Conservation (phyloP, 2,888 invertebrate species). For the Creontiades dilutus region DNA sequence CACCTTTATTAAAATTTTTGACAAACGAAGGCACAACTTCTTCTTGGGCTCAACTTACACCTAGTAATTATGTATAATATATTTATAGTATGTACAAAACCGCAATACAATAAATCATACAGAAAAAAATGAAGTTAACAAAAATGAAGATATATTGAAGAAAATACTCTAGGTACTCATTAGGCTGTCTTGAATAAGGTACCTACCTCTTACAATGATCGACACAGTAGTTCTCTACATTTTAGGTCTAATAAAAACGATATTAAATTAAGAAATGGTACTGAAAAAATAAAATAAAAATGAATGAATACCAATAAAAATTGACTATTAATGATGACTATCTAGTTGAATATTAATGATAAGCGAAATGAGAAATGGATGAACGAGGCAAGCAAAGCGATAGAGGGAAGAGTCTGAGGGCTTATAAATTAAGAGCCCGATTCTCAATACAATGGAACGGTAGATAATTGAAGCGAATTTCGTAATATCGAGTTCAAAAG, state of each 20-base stretch:
- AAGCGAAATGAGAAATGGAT: constrained; percentile 25
- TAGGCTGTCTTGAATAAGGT: constrained; percentile 20
- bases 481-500: not conserved
- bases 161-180: constrained; percentile 5
- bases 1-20: constrained; percentile 69
- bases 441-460: constrained; percentile 40
- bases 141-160: not conserved
- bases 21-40: constrained; percentile 71
- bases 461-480: constrained; percentile 1
- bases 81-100: constrained; percentile 71
- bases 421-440: constrained; percentile 4
- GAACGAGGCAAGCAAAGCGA: not conserved
- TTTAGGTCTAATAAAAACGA: not conserved
- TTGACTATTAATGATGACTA: constrained; percentile 3
- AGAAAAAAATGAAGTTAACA: not conserved
- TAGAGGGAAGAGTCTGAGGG: constrained; percentile 13
- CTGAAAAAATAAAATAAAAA: not conserved
- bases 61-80: constrained; percentile 66
- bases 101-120: constrained; percentile 49
- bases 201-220: not conserved
- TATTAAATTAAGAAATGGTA: not conserved
- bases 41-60: constrained; percentile 67
- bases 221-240: not conserved
- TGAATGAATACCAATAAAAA: not conserved
- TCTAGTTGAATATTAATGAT: constrained; percentile 13